Conservation (phyloP, 2,113 vertebrate species). For the Caranx melampygus region DNA sequence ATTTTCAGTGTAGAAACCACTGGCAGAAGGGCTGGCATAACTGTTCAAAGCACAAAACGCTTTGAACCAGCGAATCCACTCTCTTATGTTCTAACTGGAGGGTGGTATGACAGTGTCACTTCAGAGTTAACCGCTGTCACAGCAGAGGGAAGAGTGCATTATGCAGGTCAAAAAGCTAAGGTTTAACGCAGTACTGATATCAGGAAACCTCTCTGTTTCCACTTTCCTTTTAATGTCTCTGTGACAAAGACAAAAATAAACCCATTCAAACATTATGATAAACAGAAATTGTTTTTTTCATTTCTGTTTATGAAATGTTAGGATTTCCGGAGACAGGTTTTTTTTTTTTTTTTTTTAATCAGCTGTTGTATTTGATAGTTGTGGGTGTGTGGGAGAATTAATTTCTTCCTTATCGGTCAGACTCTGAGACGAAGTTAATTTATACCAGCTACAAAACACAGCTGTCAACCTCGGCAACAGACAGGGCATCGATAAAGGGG, state of each 20-base stretch:
- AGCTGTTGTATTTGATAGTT: conserved; percentile 17
- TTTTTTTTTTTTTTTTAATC: background rate
- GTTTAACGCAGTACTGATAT: background rate
- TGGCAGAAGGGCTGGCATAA: conserved; percentile 19
- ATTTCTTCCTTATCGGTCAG: conserved; percentile 38
- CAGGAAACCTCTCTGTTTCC: background rate
- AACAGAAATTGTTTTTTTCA: background rate
- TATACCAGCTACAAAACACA: conserved; percentile 39
- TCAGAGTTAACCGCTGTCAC: conserved; percentile 7
- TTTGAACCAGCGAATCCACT: conserved; percentile 30
- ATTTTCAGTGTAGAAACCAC: conserved; percentile 47
- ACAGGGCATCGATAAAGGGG: conserved; percentile 47
- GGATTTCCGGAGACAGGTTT: conserved; percentile 3
- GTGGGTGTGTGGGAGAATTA: background rate
- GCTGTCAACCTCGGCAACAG: conserved; percentile 39
- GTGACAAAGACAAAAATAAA: background rate
- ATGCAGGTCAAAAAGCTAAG: conserved; percentile 11
- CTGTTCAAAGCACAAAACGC: conserved; percentile 47
- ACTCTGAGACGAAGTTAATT: conserved; percentile 33
- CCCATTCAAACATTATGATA: background rate
- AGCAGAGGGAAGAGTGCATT: conserved; percentile 14
- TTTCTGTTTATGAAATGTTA: background rate
- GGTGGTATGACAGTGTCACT: conserved; percentile 22
- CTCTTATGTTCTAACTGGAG: conserved; percentile 47
- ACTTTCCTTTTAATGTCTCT: background rate